Evolutionary conservation across 2,113 vertebrate species (phyloP), one percentile per base, ranked within the genome.

Genomic region (Onychostruthus taczanowskii): DNA sequence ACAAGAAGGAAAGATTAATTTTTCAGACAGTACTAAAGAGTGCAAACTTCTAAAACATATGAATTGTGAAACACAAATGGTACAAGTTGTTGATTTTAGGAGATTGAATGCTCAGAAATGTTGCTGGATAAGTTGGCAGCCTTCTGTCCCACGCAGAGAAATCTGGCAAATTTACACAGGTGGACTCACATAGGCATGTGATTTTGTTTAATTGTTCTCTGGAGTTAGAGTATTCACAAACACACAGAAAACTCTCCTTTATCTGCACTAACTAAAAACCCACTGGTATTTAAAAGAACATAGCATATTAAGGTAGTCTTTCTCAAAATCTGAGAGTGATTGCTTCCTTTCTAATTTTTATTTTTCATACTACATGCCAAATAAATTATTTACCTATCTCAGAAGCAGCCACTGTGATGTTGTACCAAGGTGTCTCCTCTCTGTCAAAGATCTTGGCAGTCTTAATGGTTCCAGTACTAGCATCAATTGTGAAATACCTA

Each of bases 381-480:
- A 70, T 16, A 47, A 52, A 13, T 78, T 97, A 97, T 97, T 98
- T 98, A 99, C 99, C 99, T 95, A 98, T 98, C 98, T 99, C 99
- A 96, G 99, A 98, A 96, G 99, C 99, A 97, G 98, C 97, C 87
- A 99, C 99, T 64, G 99, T 99, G 95, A 99, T 98, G 96, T 99
- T 99, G 94, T 99, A 99, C 99, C 99, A 99, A 7, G 98, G 97
- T 41, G 96, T 97, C 69, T 98, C 98, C 79, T 99, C 99, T 91
- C 99, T 98, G 97, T 99, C 99, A 96, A 99, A 98, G 90, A 97
- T 96, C 87, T 98, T 98, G 49, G 97, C 98, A 14, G 99, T 99
- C 85, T 98, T 98, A 92, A 99, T 98, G 13, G 98, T 98, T 47
- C 99, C 99, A 68, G 97, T 99, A 93, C 96, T 98, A 77, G 98